A percentile compares a stretch with the other conserved stretches of the same genome.
phyloP scores from a whole-genome alignment of 1,140 invertebrate species.

The Episyrphus balteatus region DNA sequence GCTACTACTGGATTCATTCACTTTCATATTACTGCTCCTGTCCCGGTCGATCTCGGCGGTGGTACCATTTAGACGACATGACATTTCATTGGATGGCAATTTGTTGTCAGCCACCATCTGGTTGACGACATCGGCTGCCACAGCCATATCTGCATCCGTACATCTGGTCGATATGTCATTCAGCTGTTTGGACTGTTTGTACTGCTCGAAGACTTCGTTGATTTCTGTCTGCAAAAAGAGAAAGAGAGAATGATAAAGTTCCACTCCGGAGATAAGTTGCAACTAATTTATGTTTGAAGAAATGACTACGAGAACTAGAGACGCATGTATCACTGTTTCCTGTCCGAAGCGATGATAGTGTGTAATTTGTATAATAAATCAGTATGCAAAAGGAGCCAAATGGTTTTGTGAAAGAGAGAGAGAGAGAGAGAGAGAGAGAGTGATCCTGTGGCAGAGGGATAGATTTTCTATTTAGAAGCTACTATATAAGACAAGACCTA shows the following conservation, averaged over 20 bases:
- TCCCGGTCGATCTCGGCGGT: slow-evolving; percentile 15
- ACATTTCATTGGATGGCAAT: neutral
- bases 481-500: too few species aligned
- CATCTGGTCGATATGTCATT: neutral
- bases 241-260: neutral
- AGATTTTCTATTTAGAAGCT: neutral
- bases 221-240: slow-evolving; percentile 31
- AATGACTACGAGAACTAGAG: slow-evolving; percentile 1
- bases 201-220: slow-evolving; percentile 34
- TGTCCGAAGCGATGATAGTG: neutral
- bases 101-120: neutral
- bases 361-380: neutral
- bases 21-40: slow-evolving; percentile 13
- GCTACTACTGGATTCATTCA: too few species aligned
- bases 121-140: neutral
- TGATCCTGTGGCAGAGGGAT: neutral
- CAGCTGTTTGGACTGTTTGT: slow-evolving; percentile 9
- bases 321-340: neutral
- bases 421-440: slow-evolving; percentile 1
- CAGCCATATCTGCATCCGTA: neutral
- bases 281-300: neutral
- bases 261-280: too few species aligned
- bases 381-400: neutral
- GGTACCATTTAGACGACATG: neutral
- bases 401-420: neutral